A percentile compares a stretch with the other conserved stretches of the same genome.
These are phyloP conservation scores for Turritopsis rubra DNA, from an alignment of 30 jellyfish, hydroid and myxozoan species.

Conservation along the genomic window DNA sequence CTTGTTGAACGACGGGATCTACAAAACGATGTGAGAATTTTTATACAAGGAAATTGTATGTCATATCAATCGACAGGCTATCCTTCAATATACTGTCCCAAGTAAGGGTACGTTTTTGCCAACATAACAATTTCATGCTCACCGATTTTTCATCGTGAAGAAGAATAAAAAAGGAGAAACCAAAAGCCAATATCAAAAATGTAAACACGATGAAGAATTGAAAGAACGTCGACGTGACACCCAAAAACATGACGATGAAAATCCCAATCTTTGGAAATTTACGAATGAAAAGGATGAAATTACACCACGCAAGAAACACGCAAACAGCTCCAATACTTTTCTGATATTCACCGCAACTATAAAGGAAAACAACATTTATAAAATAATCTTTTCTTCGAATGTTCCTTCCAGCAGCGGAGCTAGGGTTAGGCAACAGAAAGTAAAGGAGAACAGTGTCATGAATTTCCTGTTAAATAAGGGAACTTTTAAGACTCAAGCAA, in stretches of 20 bases:
- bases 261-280: conserved; percentile 97
- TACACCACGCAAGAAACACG: conserved; percentile 91
- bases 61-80: neutral
- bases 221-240: conserved; percentile 81
- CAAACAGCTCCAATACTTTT: conserved; percentile 74
- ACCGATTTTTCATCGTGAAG: conserved; percentile 24
- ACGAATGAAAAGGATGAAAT: conserved; percentile 89
- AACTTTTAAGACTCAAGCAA: neutral
- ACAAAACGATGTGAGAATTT: conserved; percentile 71
- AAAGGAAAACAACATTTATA: neutral
- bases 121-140: too few species aligned
- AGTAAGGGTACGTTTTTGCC: too few species aligned
- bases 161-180: conserved; percentile 61
- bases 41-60: conserved; percentile 15
- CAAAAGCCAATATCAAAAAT: conserved; percentile 88
- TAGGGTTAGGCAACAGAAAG: too few species aligned
- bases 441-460: too few species aligned
- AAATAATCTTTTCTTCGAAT: too few species aligned
- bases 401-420: too few species aligned
- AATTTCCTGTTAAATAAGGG: neutral
- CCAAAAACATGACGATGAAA: conserved; percentile 94
- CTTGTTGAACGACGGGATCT: conserved; percentile 84
- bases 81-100: too few species aligned
- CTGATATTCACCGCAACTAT: neutral
- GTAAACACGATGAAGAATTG: conserved; percentile 81